Evolutionary conservation across 2,888 invertebrate genomes (phyloP).

Genomic region (Schrankia costaestrigalis): DNA sequence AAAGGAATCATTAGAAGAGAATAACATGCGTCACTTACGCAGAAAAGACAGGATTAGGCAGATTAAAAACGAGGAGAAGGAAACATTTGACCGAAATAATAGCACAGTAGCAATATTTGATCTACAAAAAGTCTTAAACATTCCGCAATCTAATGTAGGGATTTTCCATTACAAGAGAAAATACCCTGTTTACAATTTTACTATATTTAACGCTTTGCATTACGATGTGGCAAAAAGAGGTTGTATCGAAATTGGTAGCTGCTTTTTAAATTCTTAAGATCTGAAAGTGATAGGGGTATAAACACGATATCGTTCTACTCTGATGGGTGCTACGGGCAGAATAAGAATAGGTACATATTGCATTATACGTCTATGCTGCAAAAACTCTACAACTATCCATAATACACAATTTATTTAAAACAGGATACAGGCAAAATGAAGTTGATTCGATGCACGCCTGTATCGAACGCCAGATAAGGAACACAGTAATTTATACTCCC

Average conservation of each 20-base stretch:
- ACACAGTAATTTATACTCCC: no score
- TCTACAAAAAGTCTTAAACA: constrained; percentile 2
- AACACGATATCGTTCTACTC: constrained; percentile 8
- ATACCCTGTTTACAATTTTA: constrained; percentile 4
- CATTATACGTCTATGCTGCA: no score
- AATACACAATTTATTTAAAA: no score
- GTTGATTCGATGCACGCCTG: no score
- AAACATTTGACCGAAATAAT: background rate
- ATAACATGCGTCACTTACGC: constrained; percentile 2
- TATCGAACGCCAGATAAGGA: no score
- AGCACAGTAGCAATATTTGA: constrained; percentile 5
- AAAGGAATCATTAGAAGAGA: constrained; percentile 2
- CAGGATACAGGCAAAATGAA: no score
- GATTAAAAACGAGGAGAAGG: constrained; percentile 3
- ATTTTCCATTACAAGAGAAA: constrained; percentile 6
- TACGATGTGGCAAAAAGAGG: no score
- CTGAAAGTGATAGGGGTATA: constrained; percentile 4
- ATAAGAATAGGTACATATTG: constrained; percentile 11
- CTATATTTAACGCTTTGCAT: background rate
- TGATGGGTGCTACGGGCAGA: constrained; percentile 11
- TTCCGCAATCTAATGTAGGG: constrained; percentile 5
- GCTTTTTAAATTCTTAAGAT: background rate
- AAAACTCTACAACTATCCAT: no score
- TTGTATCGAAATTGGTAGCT: constrained; percentile 13
- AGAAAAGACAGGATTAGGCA: background rate